phyloP scores from a whole-genome alignment of 2,113 vertebrate genomes.

The Uropsilus gracilis region DNA sequence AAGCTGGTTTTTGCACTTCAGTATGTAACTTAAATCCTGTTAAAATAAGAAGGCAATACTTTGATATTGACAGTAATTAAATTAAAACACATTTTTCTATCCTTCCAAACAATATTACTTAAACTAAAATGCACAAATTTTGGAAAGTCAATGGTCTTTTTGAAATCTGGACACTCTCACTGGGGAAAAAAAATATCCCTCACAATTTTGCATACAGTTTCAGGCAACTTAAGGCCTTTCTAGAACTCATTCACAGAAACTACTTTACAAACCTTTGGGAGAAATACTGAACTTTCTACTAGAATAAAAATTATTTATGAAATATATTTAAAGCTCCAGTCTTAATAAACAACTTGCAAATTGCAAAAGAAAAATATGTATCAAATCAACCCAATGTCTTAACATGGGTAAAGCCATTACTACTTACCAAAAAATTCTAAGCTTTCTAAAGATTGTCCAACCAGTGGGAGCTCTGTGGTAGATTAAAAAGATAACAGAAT shows the following conservation, averaged over 20 bases:
- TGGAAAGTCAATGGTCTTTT: background rate
- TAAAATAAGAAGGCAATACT: background rate
- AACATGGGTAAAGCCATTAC: background rate
- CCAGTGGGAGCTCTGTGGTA: background rate
- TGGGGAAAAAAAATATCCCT: background rate
- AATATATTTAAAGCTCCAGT: background rate
- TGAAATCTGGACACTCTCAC: background rate
- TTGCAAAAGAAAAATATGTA: slow-evolving; percentile 5
- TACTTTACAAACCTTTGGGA: background rate
- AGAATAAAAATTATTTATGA: slow-evolving; percentile 26
- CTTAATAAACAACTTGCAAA: background rate
- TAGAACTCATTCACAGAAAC: background rate
- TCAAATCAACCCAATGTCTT: background rate
- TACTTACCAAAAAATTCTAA: background rate
- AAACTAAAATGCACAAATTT: background rate
- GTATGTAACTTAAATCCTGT: background rate
- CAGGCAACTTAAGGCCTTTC: background rate
- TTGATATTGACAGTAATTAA: background rate
- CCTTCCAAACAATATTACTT: background rate
- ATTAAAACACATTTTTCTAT: background rate
- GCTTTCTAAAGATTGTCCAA: background rate
- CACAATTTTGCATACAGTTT: background rate
- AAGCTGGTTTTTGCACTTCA: background rate
- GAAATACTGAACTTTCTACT: background rate
- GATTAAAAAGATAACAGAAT: background rate